Base-by-base conservation (phyloP, 1,140 invertebrate genomes). In the Saccostrea echinata region DNA sequence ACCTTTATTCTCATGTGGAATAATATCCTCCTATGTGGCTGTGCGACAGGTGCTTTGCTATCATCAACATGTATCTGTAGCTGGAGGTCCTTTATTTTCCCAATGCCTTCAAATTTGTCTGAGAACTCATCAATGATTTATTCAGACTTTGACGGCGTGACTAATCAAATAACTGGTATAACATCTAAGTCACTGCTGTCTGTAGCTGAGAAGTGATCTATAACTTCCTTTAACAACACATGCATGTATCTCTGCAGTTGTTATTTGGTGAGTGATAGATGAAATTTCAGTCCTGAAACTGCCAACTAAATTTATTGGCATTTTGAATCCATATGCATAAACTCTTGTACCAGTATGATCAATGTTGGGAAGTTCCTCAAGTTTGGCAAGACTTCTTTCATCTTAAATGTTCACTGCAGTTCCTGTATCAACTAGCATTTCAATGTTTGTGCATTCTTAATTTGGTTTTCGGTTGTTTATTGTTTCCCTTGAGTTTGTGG, bases 41-140 rank as follows among this genome's bases (percentile, higher is more conserved):
- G n/a, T n/a, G n/a, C n/a, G n/a, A n/a, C n/a, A 18, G 89, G 87
- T 81, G 53, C 27, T 35, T 86, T 64, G 21, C 35, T 57, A 80
- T 86, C 35, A 86, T 92, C 89, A 57, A 90, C 81, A 61, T 91
- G 89, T 82, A 91, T 86, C 30, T 90, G 84, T 43, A 90, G 57
- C 87, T 86, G 43, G 43, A 88, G 27, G 43, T 83, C 82, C 81
- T 90, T 91, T 27, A 91, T 61, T 53, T 89, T 90, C 35, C 89
- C 88, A n/a, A 92, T 89, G 24, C 88, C 88, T 16, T 84, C 27
- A 84, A 90, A 90, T 52, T 84, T 27, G 52, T 88, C 68, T 61
- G 24, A 51, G 33, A 27, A 89, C 53, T 89, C 53, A 43, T 82
- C 51, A 30, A 64, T 13, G 18, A 82, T 85, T 6, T 51, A n/a